Conservation (phyloP, 1,140 invertebrate species). For the Eueides isabella region DNA sequence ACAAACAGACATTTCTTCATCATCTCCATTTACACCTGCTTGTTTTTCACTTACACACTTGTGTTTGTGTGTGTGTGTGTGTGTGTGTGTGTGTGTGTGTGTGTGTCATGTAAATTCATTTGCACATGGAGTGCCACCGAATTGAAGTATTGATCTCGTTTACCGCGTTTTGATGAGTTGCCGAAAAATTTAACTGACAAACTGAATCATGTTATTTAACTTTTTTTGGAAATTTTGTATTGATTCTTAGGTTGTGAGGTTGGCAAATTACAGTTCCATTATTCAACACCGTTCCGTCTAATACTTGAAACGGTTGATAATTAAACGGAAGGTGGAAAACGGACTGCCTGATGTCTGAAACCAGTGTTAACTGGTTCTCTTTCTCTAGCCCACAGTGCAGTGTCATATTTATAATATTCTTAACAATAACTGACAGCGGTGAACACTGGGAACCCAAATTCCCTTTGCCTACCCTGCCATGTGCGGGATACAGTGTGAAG, state of each 20-base stretch:
- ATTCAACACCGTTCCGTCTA: no score
- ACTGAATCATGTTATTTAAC: background rate
- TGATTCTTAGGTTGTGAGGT: background rate
- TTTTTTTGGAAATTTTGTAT: background rate
- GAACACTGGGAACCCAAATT: no score
- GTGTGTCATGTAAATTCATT: background rate
- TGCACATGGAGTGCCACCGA: background rate
- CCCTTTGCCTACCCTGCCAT: no score
- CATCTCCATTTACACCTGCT: no score
- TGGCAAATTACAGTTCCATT: no score
- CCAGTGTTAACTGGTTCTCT: no score
- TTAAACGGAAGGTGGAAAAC: no score
- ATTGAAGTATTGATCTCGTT: slow-evolving; percentile 10
- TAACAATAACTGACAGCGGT: no score
- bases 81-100: background rate
- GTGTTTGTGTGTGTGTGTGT: background rate
- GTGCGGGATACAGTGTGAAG: no score
- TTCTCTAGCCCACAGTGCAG: background rate
- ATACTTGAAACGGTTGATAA: no score
- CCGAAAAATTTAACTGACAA: background rate
- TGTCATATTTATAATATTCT: background rate
- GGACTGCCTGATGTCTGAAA: background rate
- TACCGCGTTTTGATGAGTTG: background rate
- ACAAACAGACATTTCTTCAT: no score
- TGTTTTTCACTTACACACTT: background rate